These are phyloP conservation scores for Pachyuromys duprasi DNA, from an alignment of 2,797 vertebrate genomes.

Conservation along the genomic window DNA sequence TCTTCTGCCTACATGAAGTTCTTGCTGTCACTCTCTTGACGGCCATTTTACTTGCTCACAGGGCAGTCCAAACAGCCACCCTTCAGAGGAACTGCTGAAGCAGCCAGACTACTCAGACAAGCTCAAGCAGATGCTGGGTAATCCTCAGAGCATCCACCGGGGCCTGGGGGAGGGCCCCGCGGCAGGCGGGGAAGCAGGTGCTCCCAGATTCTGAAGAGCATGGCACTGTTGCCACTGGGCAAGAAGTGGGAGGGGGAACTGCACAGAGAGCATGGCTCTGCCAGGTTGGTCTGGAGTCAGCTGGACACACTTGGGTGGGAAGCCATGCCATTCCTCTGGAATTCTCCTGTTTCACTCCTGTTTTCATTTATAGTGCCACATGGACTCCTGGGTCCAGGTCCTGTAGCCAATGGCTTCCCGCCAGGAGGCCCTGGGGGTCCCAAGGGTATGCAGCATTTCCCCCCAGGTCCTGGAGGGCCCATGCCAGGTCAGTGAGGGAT, in stretches of 20 bases:
- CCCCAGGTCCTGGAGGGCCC: conserved; percentile 90
- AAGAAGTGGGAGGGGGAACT: background rate
- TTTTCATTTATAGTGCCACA: conserved; percentile 85
- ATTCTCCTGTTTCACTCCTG: background rate
- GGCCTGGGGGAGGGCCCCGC: background rate
- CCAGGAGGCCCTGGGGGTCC: conserved; percentile 85
- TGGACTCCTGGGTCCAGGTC: conserved; percentile 92
- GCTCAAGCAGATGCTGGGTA: conserved; percentile 95
- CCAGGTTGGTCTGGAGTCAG: background rate
- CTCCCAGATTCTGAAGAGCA: background rate
- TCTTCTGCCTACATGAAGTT: background rate
- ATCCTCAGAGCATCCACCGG: conserved; percentile 84
- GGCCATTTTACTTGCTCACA: conserved; percentile 37
- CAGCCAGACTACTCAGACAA: conserved; percentile 96
- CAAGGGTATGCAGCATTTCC: conserved; percentile 92
- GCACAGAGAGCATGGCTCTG: background rate
- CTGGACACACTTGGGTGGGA: background rate
- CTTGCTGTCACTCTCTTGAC: background rate
- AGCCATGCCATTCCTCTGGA: background rate
- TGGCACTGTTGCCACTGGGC: background rate
- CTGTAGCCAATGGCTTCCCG: conserved; percentile 93
- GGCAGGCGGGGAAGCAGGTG: background rate
- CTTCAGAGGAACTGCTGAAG: conserved; percentile 94
- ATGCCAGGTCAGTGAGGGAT: conserved; percentile 82
- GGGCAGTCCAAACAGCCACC: conserved; percentile 93